Evolutionary conservation across 1,140 invertebrate genomes (phyloP), one percentile per base, ranked within the genome.

Genomic region (Cyrtorhinus lividipennis): DNA sequence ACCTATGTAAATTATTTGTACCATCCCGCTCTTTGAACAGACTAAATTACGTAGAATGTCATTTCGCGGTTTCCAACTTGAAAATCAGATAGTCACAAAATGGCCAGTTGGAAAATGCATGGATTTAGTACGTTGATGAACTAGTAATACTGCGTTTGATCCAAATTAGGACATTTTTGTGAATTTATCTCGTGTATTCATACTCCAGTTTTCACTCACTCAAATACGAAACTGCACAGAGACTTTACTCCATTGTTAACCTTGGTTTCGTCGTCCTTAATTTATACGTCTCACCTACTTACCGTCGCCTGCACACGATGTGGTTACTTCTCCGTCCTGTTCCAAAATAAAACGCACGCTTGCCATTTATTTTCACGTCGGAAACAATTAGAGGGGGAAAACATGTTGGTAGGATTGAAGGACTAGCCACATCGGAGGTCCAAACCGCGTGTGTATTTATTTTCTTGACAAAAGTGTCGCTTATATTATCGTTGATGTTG

Each of bases 241-340:
- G 18, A 38, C 24, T 30, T 18, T 5, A 38, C n/a, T 10, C 25
- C 3, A 10, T 27, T n/a, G n/a, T 60, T 13, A 56, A 60, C 22
- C 59, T 10, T 22, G 56, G 58, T 25, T 24, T n/a, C n/a, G n/a
- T n/a, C n/a, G n/a, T n/a, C n/a, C n/a, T n/a, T n/a, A n/a, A n/a
- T n/a, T n/a, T n/a, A n/a, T n/a, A n/a, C n/a, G n/a, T n/a, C n/a
- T n/a, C n/a, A n/a, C n/a, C n/a, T n/a, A n/a, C n/a, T n/a, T n/a
- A n/a, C n/a, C n/a, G n/a, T n/a, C n/a, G n/a, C n/a, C n/a, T n/a
- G n/a, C n/a, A n/a, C n/a, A n/a, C 26, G 24, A 67, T 67, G 66
- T 67, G 66, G 63, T 62, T 63, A 65, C 63, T 67, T 67, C 66
- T 67, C 64, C 66, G 62, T 67, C 63, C 64, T n/a, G n/a, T n/a